phyloP scores from a whole-genome alignment of 2,113 vertebrate genomes.

The Anolis carolinensis region DNA sequence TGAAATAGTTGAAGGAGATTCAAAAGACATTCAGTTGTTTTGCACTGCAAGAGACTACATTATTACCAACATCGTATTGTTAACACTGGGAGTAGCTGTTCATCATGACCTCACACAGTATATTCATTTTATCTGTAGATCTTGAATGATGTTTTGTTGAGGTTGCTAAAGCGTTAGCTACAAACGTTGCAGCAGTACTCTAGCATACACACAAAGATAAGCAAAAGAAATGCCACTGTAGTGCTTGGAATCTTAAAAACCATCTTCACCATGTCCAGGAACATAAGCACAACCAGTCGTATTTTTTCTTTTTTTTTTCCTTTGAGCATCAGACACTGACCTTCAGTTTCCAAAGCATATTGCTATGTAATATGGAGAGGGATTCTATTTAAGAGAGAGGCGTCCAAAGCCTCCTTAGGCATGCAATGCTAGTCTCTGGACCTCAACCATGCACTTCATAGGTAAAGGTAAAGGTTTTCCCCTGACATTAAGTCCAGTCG shows the following conservation, averaged over 20 bases:
- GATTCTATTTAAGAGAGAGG: not conserved
- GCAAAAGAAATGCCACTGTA: not conserved
- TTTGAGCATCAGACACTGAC: not conserved
- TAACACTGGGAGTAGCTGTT: conserved; percentile 14
- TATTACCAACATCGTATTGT: not conserved
- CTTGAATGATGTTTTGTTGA: not conserved
- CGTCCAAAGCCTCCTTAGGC: not conserved
- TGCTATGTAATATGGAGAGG: not conserved
- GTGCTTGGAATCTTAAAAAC: not conserved
- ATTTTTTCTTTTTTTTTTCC: not conserved
- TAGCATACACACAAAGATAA: not conserved
- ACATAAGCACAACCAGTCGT: not conserved
- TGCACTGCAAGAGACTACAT: conserved; percentile 17
- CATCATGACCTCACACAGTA: conserved; percentile 1
- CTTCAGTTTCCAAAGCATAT: not conserved
- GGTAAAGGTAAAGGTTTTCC: too few relatives aligned
- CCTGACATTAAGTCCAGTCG: too few relatives aligned
- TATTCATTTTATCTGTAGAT: conserved; percentile 3
- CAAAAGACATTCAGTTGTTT: conserved; percentile 8
- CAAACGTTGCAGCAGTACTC: not conserved
- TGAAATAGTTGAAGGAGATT: not conserved
- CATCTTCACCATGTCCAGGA: not conserved
- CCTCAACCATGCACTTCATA: not conserved
- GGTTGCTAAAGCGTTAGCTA: not conserved
- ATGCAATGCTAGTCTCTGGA: not conserved